Conservation (phyloP, 2,113 vertebrate genomes). For the Ciconia boyciana region DNA sequence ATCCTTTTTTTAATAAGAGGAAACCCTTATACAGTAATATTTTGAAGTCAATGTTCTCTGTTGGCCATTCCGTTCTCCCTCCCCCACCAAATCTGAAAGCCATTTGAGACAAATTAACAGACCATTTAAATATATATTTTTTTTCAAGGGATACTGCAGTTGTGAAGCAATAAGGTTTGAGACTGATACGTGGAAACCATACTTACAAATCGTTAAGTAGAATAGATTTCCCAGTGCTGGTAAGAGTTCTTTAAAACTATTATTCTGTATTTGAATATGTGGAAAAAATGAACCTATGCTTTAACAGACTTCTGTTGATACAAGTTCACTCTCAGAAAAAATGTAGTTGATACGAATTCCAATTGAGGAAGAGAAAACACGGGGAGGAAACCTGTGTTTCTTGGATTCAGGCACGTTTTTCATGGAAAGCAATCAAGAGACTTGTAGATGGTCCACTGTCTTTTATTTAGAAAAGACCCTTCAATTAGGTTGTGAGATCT, state of each 20-base stretch:
- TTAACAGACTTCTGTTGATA: conserved; percentile 16
- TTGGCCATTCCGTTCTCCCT: conserved; percentile 62
- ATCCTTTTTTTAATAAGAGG: conserved; percentile 66
- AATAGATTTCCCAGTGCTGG: conserved; percentile 61
- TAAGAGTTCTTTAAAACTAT: conserved; percentile 58
- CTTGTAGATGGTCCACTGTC: neutral
- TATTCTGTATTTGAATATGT: conserved; percentile 58
- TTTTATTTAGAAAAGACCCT: neutral
- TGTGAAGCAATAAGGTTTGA: conserved; percentile 77
- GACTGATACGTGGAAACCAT: conserved; percentile 64
- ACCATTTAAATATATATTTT: conserved; percentile 58
- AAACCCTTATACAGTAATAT: conserved; percentile 62
- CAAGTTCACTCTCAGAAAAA: neutral
- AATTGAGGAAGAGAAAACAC: neutral
- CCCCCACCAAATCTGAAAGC: conserved; percentile 69
- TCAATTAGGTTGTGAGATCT: neutral
- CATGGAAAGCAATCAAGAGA: conserved; percentile 17
- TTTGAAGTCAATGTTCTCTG: conserved; percentile 71
- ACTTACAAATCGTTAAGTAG: conserved; percentile 56
- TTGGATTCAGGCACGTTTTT: conserved; percentile 26
- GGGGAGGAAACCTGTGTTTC: conserved; percentile 45
- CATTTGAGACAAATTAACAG: conserved; percentile 70
- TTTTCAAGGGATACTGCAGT: conserved; percentile 61
- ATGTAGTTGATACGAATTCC: conserved; percentile 25
- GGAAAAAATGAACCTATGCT: neutral